Base-by-base conservation (phyloP, 1,140 invertebrate species). In the Onthophagus taurus region DNA sequence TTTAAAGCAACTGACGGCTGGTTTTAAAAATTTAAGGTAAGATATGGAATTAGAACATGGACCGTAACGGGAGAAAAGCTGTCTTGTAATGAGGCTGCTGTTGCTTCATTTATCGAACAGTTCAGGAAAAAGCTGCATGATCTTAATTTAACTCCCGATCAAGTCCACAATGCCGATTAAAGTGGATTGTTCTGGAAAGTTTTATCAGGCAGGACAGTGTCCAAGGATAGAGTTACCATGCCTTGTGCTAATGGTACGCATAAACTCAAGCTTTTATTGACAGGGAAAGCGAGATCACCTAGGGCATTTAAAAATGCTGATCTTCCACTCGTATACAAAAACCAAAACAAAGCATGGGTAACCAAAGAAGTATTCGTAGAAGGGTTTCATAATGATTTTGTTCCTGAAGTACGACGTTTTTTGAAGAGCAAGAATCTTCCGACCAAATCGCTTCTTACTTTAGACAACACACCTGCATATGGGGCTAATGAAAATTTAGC, bases 141-240 rank as follows among this genome's bases (percentile, higher is more conserved):
- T n/a, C n/a, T n/a, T n/a, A n/a, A n/a, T n/a, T n/a, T n/a, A n/a
- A n/a, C n/a, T n/a, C n/a, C n/a, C n/a, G n/a, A n/a, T n/a, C n/a
- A n/a, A n/a, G n/a, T n/a, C n/a, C n/a, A n/a, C n/a, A n/a, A n/a
- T n/a, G n/a, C n/a, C n/a, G n/a, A n/a, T n/a, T n/a, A n/a, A n/a
- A n/a, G n/a, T n/a, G n/a, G n/a, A n/a, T n/a, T n/a, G n/a, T n/a
- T n/a, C n/a, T n/a, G n/a, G n/a, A n/a, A n/a, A n/a, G n/a, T n/a
- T n/a, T n/a, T n/a, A n/a, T n/a, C 52, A 48, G 52, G 55, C 44
- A 31, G 34, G 23, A 60, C 64, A 54, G 48, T 60, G 30, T 45
- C 19, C 31, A 64, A 66, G 55, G 55, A 66, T 21, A 53, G 54
- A 42, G 52, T 65, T 13, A 65, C 57, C 38, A 57, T 65, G 52